Conservation (phyloP, 2,888 invertebrate genomes). For the Rotaria sp. region DNA sequence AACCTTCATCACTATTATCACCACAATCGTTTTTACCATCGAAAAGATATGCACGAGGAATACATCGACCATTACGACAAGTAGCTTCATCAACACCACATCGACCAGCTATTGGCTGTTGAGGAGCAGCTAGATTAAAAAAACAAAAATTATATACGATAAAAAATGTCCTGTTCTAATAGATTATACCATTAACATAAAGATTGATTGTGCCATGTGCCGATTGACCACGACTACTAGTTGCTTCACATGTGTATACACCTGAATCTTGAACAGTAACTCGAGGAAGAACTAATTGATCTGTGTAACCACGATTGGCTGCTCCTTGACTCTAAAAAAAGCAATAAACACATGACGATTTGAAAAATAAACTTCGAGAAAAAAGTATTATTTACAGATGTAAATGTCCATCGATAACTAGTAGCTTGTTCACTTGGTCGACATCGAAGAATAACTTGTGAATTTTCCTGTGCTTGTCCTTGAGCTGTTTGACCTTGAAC, state of each 20-base stretch:
- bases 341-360: neutral
- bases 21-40: constrained; percentile 67
- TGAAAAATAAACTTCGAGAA: neutral
- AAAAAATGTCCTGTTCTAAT: too few species aligned
- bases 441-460: neutral
- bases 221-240: neutral
- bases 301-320: neutral
- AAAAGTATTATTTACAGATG: neutral
- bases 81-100: constrained; percentile 47
- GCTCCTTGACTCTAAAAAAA: neutral
- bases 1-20: constrained; percentile 65
- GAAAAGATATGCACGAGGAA: constrained; percentile 70
- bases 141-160: neutral
- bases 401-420: neutral
- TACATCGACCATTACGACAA: constrained; percentile 64
- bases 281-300: neutral
- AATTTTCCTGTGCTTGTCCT: neutral
- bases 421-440: neutral
- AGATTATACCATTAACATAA: neutral
- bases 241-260: neutral
- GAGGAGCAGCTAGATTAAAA: neutral
- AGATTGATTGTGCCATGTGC: neutral
- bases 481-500: neutral
- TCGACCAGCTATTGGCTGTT: neutral
- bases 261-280: neutral